Evolutionary conservation across 2,113 vertebrate species (phyloP).

Genomic region (Neoarius graeffei): DNA sequence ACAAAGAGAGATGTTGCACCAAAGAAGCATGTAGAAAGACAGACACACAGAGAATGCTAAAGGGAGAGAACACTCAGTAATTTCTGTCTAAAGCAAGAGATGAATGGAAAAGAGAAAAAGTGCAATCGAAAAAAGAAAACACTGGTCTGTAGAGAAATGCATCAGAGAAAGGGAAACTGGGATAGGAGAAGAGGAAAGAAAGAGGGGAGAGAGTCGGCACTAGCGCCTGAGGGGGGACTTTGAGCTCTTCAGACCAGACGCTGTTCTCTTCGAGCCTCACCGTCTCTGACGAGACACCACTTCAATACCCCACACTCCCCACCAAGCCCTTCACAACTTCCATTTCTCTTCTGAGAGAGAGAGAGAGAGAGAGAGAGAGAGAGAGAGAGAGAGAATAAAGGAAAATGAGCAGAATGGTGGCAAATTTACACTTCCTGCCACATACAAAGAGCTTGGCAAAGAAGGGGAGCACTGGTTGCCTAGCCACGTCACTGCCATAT

Average conservation of each 20-base stretch:
- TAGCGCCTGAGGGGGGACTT: slow-evolving; percentile 23
- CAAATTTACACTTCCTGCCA: slow-evolving; percentile 39
- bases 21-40: neutral
- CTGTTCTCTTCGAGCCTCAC: slow-evolving; percentile 20
- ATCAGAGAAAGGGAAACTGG: slow-evolving; percentile 8
- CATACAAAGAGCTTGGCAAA: slow-evolving; percentile 43
- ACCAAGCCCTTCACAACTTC: slow-evolving; percentile 18
- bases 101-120: slow-evolving; percentile 3
- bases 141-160: slow-evolving; percentile 27
- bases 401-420: neutral
- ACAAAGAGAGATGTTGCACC: slow-evolving; percentile 2
- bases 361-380: slow-evolving; percentile 15
- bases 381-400: slow-evolving; percentile 1
- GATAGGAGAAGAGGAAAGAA: slow-evolving; percentile 17
- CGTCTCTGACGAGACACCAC: slow-evolving; percentile 6
- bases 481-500: slow-evolving; percentile 15
- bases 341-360: slow-evolving; percentile 10
- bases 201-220: neutral
- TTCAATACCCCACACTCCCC: slow-evolving; percentile 31
- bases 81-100: slow-evolving; percentile 29
- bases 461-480: neutral
- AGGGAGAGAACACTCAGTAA: slow-evolving; percentile 9
- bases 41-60: slow-evolving; percentile 25
- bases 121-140: slow-evolving; percentile 3
- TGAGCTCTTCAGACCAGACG: slow-evolving; percentile 34